Evolutionary conservation across 92 coral and sea anemone species (phyloP), one percentile per base, ranked within the genome.

Genomic region (Umimayanthus chanpuru): DNA sequence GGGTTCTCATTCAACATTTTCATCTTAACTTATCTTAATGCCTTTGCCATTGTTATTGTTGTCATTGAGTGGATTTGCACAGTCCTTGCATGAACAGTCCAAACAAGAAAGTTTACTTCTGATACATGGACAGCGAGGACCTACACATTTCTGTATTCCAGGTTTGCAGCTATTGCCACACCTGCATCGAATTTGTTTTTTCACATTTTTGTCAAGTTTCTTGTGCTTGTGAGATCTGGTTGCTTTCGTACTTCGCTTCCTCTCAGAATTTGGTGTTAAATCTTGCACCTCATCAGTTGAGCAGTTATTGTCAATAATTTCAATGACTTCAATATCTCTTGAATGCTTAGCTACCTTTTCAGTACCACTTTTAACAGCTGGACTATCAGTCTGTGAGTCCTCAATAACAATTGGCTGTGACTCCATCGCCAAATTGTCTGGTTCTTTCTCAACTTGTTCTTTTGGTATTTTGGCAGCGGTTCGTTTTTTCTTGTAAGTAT

Each of bases 21-120:
- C 58, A 12, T 15, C 58, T 26, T 79, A 79, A 56, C 32, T 29
- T 2, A 18, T 30, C 84, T 30, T 25, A 56, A 11, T 5, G 25
- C 20, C 68, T 71, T 71, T 68, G 66, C 76, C 23, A 8, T 91
- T 93, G 32, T 85, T 82, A 67, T 95, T 95, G 88, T 95, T 92
- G 41, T 94, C 90, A 53, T 89, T 95, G 38, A 78, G 94, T 56
- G 98, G 98, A 87, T 95, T 95, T 49, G 96, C 96, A 85, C 98
- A 95, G 40, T 79, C 79, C 15, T 89, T 86, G 85, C 98, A 95
- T 26, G 88, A 89, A 84, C 98, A 95, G 25, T 78, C 78, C 65
- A 91, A 93, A 75, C 98, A 95, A 36, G 98, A 87, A 50, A 85
- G 88, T 76, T 87, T 90, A 18, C 86, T 92, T 44, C 90, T 90